Percentiles rank a stretch among this genome's conserved stretches.
These are phyloP conservation scores for Papilio gigon DNA, from an alignment of 2,888 invertebrate genomes.

Conservation along the genomic window DNA sequence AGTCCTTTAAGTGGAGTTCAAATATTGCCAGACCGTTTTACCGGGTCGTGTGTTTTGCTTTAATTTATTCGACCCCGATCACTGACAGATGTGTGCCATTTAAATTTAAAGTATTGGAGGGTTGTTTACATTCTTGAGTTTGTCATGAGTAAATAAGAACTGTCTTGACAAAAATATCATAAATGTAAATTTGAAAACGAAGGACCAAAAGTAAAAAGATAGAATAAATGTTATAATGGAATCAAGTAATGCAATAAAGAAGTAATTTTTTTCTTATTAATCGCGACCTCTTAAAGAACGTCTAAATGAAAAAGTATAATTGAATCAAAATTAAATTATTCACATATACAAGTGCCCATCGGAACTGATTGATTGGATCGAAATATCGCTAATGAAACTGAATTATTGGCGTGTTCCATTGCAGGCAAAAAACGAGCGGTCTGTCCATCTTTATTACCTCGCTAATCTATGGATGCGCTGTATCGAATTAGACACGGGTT, in stretches of 20 bases:
- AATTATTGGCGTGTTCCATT: conserved; percentile 32
- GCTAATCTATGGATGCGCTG: conserved; percentile 33
- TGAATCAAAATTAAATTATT: conserved; percentile 33
- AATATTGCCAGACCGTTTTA: conserved; percentile 57
- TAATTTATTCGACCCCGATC: conserved; percentile 39
- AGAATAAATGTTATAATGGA: neutral
- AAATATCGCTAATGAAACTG: conserved; percentile 34
- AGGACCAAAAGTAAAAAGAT: neutral
- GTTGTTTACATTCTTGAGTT: neutral
- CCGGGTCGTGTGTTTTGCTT: conserved; percentile 35
- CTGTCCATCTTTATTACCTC: conserved; percentile 31
- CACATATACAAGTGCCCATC: conserved; percentile 34
- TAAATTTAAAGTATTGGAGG: no score
- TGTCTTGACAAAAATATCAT: neutral
- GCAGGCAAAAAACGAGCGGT: conserved; percentile 21
- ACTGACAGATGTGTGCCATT: conserved; percentile 43
- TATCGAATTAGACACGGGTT: conserved; percentile 35
- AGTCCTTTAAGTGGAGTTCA: conserved; percentile 65
- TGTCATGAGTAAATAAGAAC: no score
- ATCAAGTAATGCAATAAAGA: conserved; percentile 22
- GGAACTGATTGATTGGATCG: conserved; percentile 29
- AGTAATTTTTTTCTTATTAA: conserved; percentile 31
- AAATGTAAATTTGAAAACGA: neutral
- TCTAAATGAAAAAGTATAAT: conserved; percentile 27
- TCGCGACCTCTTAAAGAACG: conserved; percentile 8